A percentile compares a stretch with the other conserved stretches of the same genome.
These are phyloP conservation scores for Anarrhichthys ocellatus DNA, from an alignment of 2,113 vertebrate genomes.

Conservation along the genomic window DNA sequence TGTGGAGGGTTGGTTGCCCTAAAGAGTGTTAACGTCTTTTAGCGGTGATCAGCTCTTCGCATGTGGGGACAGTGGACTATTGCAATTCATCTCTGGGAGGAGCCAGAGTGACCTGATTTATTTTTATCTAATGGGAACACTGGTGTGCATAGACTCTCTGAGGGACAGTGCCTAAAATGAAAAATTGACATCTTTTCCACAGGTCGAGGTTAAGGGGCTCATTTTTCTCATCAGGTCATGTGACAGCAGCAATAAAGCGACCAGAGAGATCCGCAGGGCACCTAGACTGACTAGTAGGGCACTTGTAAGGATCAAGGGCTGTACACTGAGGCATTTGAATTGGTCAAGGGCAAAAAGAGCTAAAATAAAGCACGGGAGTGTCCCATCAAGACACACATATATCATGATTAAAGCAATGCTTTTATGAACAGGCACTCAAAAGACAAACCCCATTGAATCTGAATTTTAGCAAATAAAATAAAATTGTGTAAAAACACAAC, in stretches of 20 bases:
- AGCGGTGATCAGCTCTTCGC: conserved; percentile 8
- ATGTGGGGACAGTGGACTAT: background rate
- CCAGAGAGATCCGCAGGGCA: background rate
- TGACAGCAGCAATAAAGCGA: conserved; percentile 25
- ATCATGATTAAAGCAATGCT: conserved; percentile 4
- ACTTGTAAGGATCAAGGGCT: conserved; percentile 11
- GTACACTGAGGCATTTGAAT: background rate
- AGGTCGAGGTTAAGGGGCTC: background rate
- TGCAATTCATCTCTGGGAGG: conserved; percentile 26
- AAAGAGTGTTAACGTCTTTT: background rate
- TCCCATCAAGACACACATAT: conserved; percentile 14
- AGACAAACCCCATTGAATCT: background rate
- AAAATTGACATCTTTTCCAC: conserved; percentile 22
- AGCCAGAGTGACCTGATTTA: conserved; percentile 55
- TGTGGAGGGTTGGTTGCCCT: background rate
- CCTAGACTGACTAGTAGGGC: background rate
- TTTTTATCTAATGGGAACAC: conserved; percentile 43
- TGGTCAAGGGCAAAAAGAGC: conserved; percentile 19
- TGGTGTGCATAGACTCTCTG: conserved; percentile 19
- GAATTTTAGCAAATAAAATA: background rate
- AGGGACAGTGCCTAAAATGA: conserved; percentile 9
- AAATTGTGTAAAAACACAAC: background rate
- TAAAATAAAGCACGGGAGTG: background rate
- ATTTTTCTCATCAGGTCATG: conserved; percentile 20
- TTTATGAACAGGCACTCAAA: conserved; percentile 27